phyloP scores from a whole-genome alignment of 2,797 vertebrate genomes.

The Lepidocolaptes lacrymiger region DNA sequence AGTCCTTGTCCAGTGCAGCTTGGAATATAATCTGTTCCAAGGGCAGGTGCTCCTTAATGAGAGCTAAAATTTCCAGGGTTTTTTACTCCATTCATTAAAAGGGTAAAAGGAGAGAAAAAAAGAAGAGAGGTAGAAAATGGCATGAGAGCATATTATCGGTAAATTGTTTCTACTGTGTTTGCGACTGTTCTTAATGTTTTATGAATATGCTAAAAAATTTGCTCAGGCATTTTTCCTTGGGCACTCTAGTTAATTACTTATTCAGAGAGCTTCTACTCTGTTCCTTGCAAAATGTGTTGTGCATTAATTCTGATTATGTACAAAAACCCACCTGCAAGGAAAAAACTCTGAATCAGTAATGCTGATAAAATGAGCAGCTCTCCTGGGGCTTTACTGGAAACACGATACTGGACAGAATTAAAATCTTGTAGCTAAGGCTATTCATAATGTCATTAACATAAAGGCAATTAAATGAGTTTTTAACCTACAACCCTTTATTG shows the following conservation, averaged over 20 bases:
- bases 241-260: slow-evolving; percentile 93
- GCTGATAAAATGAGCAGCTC: slow-evolving; percentile 94
- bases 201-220: slow-evolving; percentile 82
- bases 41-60: slow-evolving; percentile 65
- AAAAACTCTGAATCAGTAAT: slow-evolving; percentile 89
- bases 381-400: slow-evolving; percentile 88
- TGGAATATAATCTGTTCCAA: slow-evolving; percentile 49
- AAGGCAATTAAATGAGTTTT: slow-evolving; percentile 99
- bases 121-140: slow-evolving; percentile 66
- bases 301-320: slow-evolving; percentile 98
- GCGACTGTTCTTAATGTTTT: slow-evolving; percentile 84
- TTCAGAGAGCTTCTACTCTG: slow-evolving; percentile 88
- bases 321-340: slow-evolving; percentile 89
- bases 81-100: slow-evolving; percentile 58
- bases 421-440: slow-evolving; percentile 90
- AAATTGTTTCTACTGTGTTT: slow-evolving; percentile 82
- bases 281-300: slow-evolving; percentile 88
- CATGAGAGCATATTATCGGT: slow-evolving; percentile 78
- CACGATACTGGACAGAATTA: slow-evolving; percentile 96
- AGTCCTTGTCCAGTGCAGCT: slow-evolving; percentile 59
- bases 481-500: slow-evolving; percentile 99
- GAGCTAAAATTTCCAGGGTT: slow-evolving; percentile 1
- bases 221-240: slow-evolving; percentile 82
- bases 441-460: slow-evolving; percentile 99
- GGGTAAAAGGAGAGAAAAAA: neutral